Percentiles rank a stretch among this genome's conserved stretches.
Conservation (phyloP, 2,113 vertebrate species). For the Dicrurus megarhynchus region DNA sequence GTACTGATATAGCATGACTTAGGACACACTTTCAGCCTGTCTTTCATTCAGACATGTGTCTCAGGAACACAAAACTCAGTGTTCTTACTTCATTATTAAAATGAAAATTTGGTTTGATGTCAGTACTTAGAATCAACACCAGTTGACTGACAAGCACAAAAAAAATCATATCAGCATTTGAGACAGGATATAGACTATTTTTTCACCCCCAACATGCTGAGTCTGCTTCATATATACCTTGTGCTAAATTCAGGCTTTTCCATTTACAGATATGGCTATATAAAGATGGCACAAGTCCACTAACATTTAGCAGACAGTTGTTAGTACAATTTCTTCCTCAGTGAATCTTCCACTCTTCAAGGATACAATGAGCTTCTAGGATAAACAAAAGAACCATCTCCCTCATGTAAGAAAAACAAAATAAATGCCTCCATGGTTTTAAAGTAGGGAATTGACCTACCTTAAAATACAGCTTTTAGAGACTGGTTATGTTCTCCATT, state of each 20-base stretch:
- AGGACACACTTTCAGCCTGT: not conserved
- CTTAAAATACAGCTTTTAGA: not conserved
- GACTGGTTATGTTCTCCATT: not conserved
- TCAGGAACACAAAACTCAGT: not conserved
- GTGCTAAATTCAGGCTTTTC: not conserved
- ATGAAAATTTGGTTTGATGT: not conserved
- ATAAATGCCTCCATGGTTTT: not conserved
- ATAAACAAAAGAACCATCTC: not conserved
- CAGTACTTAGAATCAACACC: not conserved
- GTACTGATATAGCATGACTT: not conserved
- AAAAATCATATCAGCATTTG: not conserved
- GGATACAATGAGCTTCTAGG: not conserved
- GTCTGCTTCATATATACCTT: not conserved
- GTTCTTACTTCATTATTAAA: not conserved
- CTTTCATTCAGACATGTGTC: not conserved
- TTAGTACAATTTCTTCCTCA: not conserved
- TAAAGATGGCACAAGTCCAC: not conserved
- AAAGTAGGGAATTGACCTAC: not conserved
- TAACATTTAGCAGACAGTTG: not conserved
- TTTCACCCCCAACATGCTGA: not conserved
- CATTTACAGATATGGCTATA: not conserved
- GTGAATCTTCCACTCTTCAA: not conserved
- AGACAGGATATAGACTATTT: not conserved
- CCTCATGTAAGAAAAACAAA: not conserved
- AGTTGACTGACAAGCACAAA: not conserved